Base-by-base conservation (phyloP, 2,888 invertebrate species). In the Drosophila rellima region DNA sequence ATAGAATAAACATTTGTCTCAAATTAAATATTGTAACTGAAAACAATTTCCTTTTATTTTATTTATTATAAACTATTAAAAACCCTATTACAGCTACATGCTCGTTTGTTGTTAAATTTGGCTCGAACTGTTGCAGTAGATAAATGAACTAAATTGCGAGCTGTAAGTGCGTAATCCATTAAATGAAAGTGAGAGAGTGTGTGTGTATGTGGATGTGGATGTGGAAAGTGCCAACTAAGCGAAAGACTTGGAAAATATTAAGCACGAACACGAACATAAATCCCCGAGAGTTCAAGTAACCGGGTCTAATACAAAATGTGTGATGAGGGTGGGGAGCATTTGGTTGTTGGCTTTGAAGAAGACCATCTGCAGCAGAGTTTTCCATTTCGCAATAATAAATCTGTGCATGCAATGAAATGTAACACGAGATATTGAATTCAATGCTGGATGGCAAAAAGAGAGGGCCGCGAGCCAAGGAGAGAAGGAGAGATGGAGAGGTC, bases 351-450 rank as follows among this genome's bases (percentile, higher is more conserved):
- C 51, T 54, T 54, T 69, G 37, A 57, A 51, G 45, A 45, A 56
- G 40, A 63, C 39, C 72, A 62, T 51, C 59, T 61, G 64, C 64
- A 68, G 37, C 40, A n/a, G 67, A 56, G 35, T 65, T 55, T 40
- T 50, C 48, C 63, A 66, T 80, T 73, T 72, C 67, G 65, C 78
- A 78, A 71, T 75, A 80, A 89, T 90, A 88, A 88, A 88, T 88
- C 84, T 86, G 80, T 60, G 73, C 85, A 80, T 80, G 78, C 86
- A 88, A 88, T 85, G 88, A 90, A 88, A 86, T 90, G 88, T 88
- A 83, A 82, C 82, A 83, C 86, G 85, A 90, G 85, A 88, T 89
- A 89, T 90, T 90, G 80, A 89, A 89, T 89, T 85, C 73, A 75
- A 78, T 89, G 78, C 69, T 55, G 76, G 31, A 63, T 18, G 42